Evolutionary conservation across 2,113 vertebrate genomes (phyloP), one percentile per base, ranked within the genome.

Genomic region (Mastomys coucha): DNA sequence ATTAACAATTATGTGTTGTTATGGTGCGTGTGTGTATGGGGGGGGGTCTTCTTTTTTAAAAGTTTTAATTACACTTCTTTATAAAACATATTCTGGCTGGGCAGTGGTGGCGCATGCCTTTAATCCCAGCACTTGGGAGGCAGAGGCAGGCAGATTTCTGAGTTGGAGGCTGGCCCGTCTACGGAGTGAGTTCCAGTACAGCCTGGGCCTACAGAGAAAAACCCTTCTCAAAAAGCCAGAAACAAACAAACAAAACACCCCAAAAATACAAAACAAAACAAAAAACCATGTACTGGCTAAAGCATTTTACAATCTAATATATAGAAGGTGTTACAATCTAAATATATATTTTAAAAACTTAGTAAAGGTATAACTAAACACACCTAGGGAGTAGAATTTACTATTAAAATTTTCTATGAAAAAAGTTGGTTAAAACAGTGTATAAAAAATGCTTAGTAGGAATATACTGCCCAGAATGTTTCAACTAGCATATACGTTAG

Each of bases 361-460:
- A 72, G 77, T 26, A 89, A 82, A 92, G 88, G 20, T 24, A 90
- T 56, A 93, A 91, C 14, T 69, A 89, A 97, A 91, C 51, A 91
- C 78, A 88, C 42, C 28, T 72, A 85, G 31, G 9, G n/a, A 58
- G 5, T 81, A 26, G 51, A 76, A 65, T 2, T 87, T 80, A 93
- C 45, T 89, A 89, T 81, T 91, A 88, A 70, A 91, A 73, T 94
- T 45, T 77, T 84, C 26, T 87, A 76, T 69, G 33, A 86, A 80
- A 95, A 97, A 96, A 95, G 53, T 20, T 85, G 53, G n/a, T 80
- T 95, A 89, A 91, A 93, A 65, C 4, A 75, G 80, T 82, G 28
- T 33, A 72, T 93, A 95, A 88, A 94, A 75, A 67, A 89, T 51
- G 20, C 7, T 95, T 73, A 26, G 56, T 91, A 93, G 20, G 89